Base-by-base conservation (phyloP, 2,113 vertebrate species). In the Picathartes gymnocephalus region DNA sequence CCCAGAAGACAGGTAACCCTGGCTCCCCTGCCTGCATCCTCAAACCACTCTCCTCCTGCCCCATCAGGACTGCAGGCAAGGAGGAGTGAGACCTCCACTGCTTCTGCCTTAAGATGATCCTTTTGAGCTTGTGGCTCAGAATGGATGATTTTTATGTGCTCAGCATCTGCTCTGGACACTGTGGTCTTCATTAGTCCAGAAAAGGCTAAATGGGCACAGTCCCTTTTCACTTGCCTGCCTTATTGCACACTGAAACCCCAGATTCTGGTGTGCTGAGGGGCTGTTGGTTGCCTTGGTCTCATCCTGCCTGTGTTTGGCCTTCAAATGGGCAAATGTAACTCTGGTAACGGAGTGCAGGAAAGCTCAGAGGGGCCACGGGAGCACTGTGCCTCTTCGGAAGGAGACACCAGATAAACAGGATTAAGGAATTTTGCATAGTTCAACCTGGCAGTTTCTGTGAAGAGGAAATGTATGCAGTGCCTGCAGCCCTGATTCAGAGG, bases 401-500 rank as follows among this genome's bases (percentile, higher is more conserved):
- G 51, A 94, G 86, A 80, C 79, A 92, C 89, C 65, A 87, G 61
- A 95, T 93, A 95, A 97, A 95, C 91, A 97, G 88, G 93, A 96
- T 94, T 88, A 88, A 76, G 68, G 82, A 92, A 95, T 92, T 96
- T 81, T 84, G 86, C 88, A 31, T 37, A 88, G 82, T n/a, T 78
- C 72, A 83, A 90, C 92, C 88, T 88, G 82, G 90, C 93, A 93
- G 7, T 60, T 93, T 92, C 76, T 93, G 92, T 27, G 65, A 22
- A 78, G 82, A 92, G 93, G 94, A 95, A 96, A 95, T n/a, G 92
- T 21, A 95, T 82, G 82, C 92, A 95, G 79, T 45, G 88, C 85
- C 85, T 94, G 85, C 68, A 93, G 88, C 80, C 80, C 57, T 61
- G 77, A 81, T 88, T 90, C 60, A 60, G 60, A 83, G 74, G 54